Evolutionary conservation across 2,113 vertebrate species (phyloP), one percentile per base, ranked within the genome.

Genomic region (Pteropus alecto): DNA sequence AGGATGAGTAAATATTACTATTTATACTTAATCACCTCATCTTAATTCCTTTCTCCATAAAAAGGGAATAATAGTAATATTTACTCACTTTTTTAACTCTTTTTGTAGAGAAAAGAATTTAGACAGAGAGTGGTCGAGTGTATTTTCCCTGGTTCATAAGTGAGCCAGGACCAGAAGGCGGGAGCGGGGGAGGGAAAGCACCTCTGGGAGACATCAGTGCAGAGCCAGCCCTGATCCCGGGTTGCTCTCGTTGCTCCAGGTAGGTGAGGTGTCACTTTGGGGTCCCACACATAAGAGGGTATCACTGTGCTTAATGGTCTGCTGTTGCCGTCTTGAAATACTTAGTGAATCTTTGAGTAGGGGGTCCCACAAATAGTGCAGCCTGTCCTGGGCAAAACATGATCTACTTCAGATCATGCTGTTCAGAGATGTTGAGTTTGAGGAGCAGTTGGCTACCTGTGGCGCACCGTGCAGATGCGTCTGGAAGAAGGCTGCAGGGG

Each of bases 41-140:
- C 74, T 83, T 93, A 89, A 92, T 82, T 81, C 76, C 71, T 74
- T 84, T 82, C 90, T 93, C 61, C 43, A 16, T 89, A 54, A 95
- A 90, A 89, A 93, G 65, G 43, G 58, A 88, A 76, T 81, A 96
- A 92, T 46, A 51, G 73, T 67, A 70, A 78, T 74, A 74, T 86
- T 95, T 92, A 89, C 73, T 74, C 18, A 1, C n/a, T 81, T 48
- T 48, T 71, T 85, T 63, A 60, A 43, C 21, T 67, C 10, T 28
- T 74, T 90, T 70, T 76, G n/a, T 43, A 82, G 86, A 87, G 78
- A 71, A 86, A 84, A 51, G 61, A 87, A 92, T 79, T 58, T 60
- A 93, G 18, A 38, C 54, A 15, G 26, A 22, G 60, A 87, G 83
- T 12, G 56, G 48, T 73, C 3, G 77, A 85, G 84, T 41, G 12